Evolutionary conservation across 2,888 invertebrate species (phyloP).

Genomic region (Scelioninae gen. 2): DNA sequence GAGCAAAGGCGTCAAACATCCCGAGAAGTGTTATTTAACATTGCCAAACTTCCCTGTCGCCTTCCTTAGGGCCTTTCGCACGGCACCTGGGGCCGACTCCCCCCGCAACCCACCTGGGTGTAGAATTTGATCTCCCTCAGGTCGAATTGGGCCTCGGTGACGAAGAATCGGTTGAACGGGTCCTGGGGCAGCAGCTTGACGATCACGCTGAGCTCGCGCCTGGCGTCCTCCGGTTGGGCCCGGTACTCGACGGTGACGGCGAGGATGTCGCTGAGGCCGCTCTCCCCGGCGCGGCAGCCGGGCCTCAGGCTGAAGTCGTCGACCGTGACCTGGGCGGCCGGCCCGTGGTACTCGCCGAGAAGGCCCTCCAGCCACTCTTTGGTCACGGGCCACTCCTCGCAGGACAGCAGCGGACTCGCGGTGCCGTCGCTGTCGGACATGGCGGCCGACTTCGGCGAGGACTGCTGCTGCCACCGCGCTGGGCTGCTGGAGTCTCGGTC

Average conservation of each 20-base stretch:
- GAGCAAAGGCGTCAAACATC: no score
- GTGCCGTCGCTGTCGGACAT: constrained; percentile 78
- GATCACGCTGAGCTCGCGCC: constrained; percentile 77
- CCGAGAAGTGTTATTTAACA: no score
- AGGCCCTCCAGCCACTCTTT: constrained; percentile 78
- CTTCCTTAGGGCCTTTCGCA: no score
- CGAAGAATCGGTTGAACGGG: constrained; percentile 87
- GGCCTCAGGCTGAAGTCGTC: constrained; percentile 78
- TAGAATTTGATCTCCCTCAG: constrained; percentile 89
- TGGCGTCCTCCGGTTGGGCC: constrained; percentile 73
- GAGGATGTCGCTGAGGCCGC: constrained; percentile 85
- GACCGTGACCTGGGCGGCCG: constrained; percentile 72
- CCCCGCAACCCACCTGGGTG: constrained; percentile 81
- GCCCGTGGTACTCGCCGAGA: constrained; percentile 76
- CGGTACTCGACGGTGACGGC: constrained; percentile 85
- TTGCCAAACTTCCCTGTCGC: no score
- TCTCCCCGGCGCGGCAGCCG: constrained; percentile 82
- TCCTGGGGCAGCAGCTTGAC: constrained; percentile 87
- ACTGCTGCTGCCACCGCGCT: no score
- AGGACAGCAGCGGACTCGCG: constrained; percentile 71
- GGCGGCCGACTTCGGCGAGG: not conserved
- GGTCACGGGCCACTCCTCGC: constrained; percentile 77
- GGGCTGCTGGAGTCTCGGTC: no score
- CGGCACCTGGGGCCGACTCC: no score
- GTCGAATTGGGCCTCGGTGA: constrained; percentile 89